Conservation (phyloP, 2,888 invertebrate species). For the Campaea margaritaria region DNA sequence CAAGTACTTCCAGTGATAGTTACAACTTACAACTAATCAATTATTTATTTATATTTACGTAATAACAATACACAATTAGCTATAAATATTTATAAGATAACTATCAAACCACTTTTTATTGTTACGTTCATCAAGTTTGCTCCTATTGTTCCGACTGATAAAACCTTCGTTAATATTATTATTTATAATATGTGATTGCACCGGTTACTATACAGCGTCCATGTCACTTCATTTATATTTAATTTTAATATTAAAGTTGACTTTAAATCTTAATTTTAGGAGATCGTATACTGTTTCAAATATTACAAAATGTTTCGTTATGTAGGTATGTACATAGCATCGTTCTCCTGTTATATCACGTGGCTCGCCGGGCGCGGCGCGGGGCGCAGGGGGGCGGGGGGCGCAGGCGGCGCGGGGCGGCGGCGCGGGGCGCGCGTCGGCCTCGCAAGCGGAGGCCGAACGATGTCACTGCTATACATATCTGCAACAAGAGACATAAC, state of each 20-base stretch:
- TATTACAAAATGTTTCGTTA: constrained; percentile 82
- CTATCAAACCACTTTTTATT: constrained; percentile 83
- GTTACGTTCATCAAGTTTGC: constrained; percentile 75
- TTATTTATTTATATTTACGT: constrained; percentile 85
- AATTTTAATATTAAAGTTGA: constrained; percentile 82
- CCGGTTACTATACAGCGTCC: constrained; percentile 71
- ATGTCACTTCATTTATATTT: constrained; percentile 76
- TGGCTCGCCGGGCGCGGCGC: constrained; percentile 44
- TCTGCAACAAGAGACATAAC: constrained; percentile 63
- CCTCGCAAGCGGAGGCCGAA: constrained; percentile 55
- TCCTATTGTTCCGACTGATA: constrained; percentile 73
- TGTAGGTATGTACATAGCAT: constrained; percentile 81
- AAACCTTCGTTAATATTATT: constrained; percentile 55
- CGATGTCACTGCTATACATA: constrained; percentile 75
- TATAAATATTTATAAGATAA: constrained; percentile 85
- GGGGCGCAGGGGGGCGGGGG: constrained; percentile 20
- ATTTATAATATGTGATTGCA: constrained; percentile 74
- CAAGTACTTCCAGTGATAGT: constrained; percentile 79
- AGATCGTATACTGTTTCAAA: constrained; percentile 86
- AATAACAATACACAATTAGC: constrained; percentile 86
- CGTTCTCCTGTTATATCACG: constrained; percentile 80
- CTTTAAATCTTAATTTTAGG: constrained; percentile 85
- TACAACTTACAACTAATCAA: constrained; percentile 84
- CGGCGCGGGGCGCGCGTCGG: constrained; percentile 21
- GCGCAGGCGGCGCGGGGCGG: constrained; percentile 26